phyloP scores from a whole-genome alignment of 1,140 invertebrate genomes.

The Plutomurus gul region DNA sequence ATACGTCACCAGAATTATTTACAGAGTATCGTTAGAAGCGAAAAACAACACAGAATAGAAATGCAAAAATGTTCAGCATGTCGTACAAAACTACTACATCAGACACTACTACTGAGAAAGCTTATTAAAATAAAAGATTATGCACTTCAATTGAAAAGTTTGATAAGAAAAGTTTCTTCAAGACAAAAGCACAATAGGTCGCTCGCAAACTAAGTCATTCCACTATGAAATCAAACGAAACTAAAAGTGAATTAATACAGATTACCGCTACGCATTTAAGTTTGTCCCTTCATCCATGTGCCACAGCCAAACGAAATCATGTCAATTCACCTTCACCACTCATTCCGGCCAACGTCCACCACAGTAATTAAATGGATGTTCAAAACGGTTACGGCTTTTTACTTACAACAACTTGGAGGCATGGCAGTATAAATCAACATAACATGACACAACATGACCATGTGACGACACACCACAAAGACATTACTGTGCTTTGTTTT shows the following conservation, averaged over 20 bases:
- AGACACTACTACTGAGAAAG: neutral
- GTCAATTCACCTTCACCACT: slow-evolving; percentile 23
- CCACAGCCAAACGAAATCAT: slow-evolving; percentile 16
- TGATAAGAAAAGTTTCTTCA: neutral
- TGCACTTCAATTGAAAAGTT: neutral
- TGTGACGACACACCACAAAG: slow-evolving; percentile 19
- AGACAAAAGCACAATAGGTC: neutral
- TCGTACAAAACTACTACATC: too few relatives aligned
- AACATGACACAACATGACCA: slow-evolving; percentile 23
- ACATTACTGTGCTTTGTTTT: slow-evolving; percentile 13
- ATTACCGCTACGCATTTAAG: slow-evolving; percentile 9
- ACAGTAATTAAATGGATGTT: slow-evolving; percentile 30
- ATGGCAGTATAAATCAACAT: slow-evolving; percentile 15
- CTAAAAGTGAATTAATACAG: neutral
- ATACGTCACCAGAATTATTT: neutral
- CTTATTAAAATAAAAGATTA: too few relatives aligned
- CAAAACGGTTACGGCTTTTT: neutral
- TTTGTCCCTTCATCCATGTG: slow-evolving; percentile 25
- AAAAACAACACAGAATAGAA: neutral
- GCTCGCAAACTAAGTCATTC: neutral
- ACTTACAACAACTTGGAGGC: slow-evolving; percentile 18
- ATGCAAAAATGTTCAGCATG: neutral
- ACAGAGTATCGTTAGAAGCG: neutral
- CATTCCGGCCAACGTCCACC: slow-evolving; percentile 17
- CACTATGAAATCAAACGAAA: neutral